These are phyloP conservation scores for Globodera ellingtonae DNA, from an alignment of 1,140 invertebrate species.

Conservation along the genomic window DNA sequence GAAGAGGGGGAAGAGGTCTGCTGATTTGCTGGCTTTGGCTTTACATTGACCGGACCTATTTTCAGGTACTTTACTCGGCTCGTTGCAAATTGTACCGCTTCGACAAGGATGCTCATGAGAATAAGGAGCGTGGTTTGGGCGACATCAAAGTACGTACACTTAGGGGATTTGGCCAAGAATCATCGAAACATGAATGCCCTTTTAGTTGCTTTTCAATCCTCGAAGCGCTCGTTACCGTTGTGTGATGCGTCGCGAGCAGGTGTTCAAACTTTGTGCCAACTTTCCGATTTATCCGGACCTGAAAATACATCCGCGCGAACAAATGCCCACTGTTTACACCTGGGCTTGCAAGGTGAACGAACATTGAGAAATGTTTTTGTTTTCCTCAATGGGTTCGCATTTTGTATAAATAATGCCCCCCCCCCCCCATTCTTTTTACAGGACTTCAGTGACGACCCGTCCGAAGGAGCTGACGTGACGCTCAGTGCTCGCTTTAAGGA, in stretches of 20 bases:
- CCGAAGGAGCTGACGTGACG: conserved; percentile 24
- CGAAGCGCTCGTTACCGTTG: conserved; percentile 54
- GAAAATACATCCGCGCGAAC: conserved; percentile 30
- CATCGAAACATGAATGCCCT: background rate
- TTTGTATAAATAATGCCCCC: conserved; percentile 7
- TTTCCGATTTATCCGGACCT: conserved; percentile 32
- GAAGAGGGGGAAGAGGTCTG: conserved; percentile 56
- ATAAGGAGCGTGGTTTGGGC: conserved; percentile 69
- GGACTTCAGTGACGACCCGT: conserved; percentile 38
- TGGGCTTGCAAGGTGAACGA: conserved; percentile 36
- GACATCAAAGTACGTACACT: conserved; percentile 64
- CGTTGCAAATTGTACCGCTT: conserved; percentile 58
- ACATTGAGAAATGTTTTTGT: background rate
- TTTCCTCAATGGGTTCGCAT: background rate
- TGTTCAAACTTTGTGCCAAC: conserved; percentile 68
- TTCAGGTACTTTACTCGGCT: conserved; percentile 51
- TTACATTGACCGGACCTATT: background rate
- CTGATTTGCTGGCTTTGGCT: background rate
- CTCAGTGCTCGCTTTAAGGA: conserved; percentile 42
- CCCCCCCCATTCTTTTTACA: conserved; percentile 7
- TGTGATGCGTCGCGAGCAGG: conserved; percentile 68
- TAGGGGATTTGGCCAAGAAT: background rate
- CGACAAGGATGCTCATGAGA: conserved; percentile 61
- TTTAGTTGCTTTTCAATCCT: conserved; percentile 34
- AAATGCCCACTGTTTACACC: conserved; percentile 35